Evolutionary conservation across 2,888 invertebrate species (phyloP).

Genomic region (Phoenoteleia sp.): DNA sequence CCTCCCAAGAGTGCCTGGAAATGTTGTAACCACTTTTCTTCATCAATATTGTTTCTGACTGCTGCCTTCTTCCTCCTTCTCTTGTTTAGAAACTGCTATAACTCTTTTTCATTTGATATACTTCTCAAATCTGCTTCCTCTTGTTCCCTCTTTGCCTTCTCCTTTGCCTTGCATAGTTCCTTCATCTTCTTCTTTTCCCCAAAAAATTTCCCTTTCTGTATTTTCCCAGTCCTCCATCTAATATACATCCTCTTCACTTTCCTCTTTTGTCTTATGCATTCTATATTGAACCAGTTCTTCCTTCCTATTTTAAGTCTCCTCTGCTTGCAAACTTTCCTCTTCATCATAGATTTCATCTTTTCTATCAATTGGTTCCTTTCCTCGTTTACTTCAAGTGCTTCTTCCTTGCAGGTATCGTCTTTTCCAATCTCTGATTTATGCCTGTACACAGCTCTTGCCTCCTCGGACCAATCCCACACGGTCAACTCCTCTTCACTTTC

Average conservation of each 20-base stretch:
- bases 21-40: background rate
- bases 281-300: background rate
- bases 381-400: too few relatives aligned
- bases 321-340: too few relatives aligned
- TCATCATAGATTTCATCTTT: too few relatives aligned
- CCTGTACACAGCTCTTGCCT: too few relatives aligned
- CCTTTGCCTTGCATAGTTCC: background rate
- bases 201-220: background rate
- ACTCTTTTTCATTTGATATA: background rate
- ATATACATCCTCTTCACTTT: background rate
- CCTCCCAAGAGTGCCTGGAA: too few relatives aligned
- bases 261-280: background rate
- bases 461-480: conserved; percentile 13
- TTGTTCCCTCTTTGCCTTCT: background rate
- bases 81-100: conserved; percentile 11
- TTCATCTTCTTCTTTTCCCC: conserved; percentile 13
- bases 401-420: too few relatives aligned
- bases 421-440: too few relatives aligned
- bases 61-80: background rate
- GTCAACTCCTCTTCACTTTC: background rate
- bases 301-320: too few relatives aligned
- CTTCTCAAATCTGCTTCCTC: background rate
- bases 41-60: background rate
- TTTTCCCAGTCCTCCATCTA: background rate
- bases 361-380: too few relatives aligned